Evolutionary conservation across 1,140 invertebrate genomes (phyloP).

Genomic region (Pseudomyrmex sp.): DNA sequence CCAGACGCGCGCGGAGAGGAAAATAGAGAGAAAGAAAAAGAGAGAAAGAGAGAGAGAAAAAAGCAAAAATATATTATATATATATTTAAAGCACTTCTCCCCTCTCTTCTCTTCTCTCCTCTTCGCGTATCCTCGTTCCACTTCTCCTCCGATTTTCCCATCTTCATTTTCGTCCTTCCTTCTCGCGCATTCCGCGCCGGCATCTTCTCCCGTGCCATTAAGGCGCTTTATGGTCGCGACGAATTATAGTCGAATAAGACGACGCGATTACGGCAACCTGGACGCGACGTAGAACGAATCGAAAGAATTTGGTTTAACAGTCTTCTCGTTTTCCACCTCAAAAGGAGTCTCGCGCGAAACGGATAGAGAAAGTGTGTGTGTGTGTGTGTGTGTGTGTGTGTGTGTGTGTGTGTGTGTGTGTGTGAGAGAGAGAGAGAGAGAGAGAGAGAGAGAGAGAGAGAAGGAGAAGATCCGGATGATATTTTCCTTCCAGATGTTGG

Average conservation of each 20-base stretch:
- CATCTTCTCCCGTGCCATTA: slow-evolving; percentile 69
- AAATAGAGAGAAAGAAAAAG: background rate
- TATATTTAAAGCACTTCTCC: slow-evolving; percentile 51
- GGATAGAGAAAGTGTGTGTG: too few relatives aligned
- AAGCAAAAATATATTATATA: slow-evolving; percentile 36
- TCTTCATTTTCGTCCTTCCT: slow-evolving; percentile 19
- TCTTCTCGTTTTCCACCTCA: background rate
- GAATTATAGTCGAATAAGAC: slow-evolving; percentile 77
- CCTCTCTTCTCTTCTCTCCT: too few relatives aligned
- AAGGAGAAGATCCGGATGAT: slow-evolving; percentile 5
- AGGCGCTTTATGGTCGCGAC: slow-evolving; percentile 73
- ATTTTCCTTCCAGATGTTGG: slow-evolving; percentile 45
- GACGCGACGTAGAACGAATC: slow-evolving; percentile 67
- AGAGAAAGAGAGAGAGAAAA: too few relatives aligned
- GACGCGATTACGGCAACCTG: slow-evolving; percentile 68
- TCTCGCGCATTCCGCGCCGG: background rate
- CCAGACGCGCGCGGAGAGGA: slow-evolving; percentile 23
- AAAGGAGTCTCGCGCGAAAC: background rate
- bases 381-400: too few relatives aligned
- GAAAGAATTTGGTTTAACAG: slow-evolving; percentile 72
- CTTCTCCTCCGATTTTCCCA: background rate
- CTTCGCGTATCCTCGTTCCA: too few relatives aligned
- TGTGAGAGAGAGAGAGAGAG: too few relatives aligned
- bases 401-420: too few relatives aligned
- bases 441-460: too few relatives aligned